Evolutionary conservation across 2,888 invertebrate species (phyloP).

Genomic region (Agrotis segetum): DNA sequence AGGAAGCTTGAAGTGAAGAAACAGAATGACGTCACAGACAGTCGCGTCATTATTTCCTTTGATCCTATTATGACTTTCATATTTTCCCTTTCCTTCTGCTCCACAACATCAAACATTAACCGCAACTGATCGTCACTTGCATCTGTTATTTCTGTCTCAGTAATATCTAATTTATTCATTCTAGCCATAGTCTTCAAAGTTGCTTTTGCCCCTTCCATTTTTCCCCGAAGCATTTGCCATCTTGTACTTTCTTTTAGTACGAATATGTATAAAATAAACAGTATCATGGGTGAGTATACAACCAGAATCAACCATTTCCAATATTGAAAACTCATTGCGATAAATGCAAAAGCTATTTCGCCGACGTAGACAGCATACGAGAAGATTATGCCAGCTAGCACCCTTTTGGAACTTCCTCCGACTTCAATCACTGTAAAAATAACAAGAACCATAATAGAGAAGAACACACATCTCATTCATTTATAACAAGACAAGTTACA

Average conservation of each 20-base stretch:
- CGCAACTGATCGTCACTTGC: conserved; percentile 75
- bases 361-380: conserved; percentile 82
- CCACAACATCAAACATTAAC: conserved; percentile 74
- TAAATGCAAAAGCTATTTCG: conserved; percentile 79
- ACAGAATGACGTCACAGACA: conserved; percentile 78
- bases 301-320: conserved; percentile 81
- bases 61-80: conserved; percentile 79
- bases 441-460: not conserved
- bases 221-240: conserved; percentile 82
- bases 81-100: conserved; percentile 77
- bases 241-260: conserved; percentile 80
- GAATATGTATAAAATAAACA: conserved; percentile 75
- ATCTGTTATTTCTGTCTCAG: conserved; percentile 75
- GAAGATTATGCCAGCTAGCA: conserved; percentile 80
- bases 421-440: conserved; percentile 80
- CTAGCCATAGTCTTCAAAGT: conserved; percentile 75
- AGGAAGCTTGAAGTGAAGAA: conserved; percentile 83
- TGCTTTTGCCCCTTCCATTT: conserved; percentile 75
- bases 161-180: conserved; percentile 76
- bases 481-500: too few species aligned
- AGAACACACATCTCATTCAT: too few species aligned
- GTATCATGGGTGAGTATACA: conserved; percentile 76
- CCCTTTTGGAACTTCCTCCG: conserved; percentile 82
- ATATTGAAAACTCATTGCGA: conserved; percentile 79
- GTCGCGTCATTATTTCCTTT: conserved; percentile 79